Evolutionary conservation across 2,888 invertebrate species (phyloP).

Genomic region (Pteria penguin): DNA sequence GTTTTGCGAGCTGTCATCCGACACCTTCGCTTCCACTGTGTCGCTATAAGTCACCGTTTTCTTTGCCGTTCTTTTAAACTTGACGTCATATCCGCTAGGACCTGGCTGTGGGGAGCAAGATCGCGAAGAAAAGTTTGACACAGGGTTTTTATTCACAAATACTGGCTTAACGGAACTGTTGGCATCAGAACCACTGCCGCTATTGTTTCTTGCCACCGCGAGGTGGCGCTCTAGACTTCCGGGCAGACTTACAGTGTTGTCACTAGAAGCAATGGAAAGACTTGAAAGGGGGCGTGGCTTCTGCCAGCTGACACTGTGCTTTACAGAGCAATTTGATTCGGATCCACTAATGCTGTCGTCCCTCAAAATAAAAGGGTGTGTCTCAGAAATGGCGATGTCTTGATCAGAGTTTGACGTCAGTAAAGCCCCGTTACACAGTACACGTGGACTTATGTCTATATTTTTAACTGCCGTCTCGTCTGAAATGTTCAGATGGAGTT

Average conservation of each 20-base stretch:
- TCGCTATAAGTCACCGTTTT: slow-evolving; percentile 32
- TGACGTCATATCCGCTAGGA: slow-evolving; percentile 30
- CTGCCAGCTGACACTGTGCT: slow-evolving; percentile 16
- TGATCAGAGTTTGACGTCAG: slow-evolving; percentile 22
- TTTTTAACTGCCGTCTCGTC: slow-evolving; percentile 5
- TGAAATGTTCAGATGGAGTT: too few species aligned
- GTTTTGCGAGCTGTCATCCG: slow-evolving; percentile 21
- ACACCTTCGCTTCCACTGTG: slow-evolving; percentile 10
- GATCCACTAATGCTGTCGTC: slow-evolving; percentile 22
- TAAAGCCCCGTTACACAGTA: slow-evolving; percentile 22
- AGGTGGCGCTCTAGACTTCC: slow-evolving; percentile 20
- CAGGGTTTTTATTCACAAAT: slow-evolving; percentile 1
- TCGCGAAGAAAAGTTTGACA: slow-evolving; percentile 19
- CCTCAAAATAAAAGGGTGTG: slow-evolving; percentile 14
- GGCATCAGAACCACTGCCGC: slow-evolving; percentile 17
- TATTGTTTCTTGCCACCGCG: not conserved
- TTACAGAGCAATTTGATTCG: slow-evolving; percentile 21
- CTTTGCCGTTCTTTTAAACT: slow-evolving; percentile 24
- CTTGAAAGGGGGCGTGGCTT: slow-evolving; percentile 9
- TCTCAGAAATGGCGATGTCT: slow-evolving; percentile 11
- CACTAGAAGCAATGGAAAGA: slow-evolving; percentile 2
- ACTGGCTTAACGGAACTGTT: slow-evolving; percentile 18
- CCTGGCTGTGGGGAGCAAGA: slow-evolving; percentile 34
- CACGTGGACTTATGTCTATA: slow-evolving; percentile 15
- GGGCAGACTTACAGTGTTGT: slow-evolving; percentile 20